phyloP scores from a whole-genome alignment of 2,113 vertebrate genomes.

The Urocitellus parryii region DNA sequence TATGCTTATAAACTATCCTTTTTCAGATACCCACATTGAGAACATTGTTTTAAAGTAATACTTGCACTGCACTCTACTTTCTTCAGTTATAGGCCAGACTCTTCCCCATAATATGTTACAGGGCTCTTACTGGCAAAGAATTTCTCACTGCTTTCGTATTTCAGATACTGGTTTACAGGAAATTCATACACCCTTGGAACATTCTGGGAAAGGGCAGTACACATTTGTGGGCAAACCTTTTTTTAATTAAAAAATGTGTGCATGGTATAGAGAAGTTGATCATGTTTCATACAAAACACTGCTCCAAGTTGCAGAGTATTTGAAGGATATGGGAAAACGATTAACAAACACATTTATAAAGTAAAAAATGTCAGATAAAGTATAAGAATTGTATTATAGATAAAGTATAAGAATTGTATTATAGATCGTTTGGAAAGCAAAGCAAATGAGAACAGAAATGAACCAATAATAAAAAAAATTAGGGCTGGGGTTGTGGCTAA shows the following conservation, averaged over 20 bases:
- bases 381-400: background rate
- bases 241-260: constrained; percentile 55
- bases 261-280: constrained; percentile 49
- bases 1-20: constrained; percentile 57
- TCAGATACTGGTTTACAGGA: constrained; percentile 74
- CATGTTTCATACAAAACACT: constrained; percentile 17
- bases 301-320: constrained; percentile 28
- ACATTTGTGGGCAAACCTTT: constrained; percentile 38
- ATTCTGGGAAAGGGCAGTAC: constrained; percentile 70
- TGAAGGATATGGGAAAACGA: background rate
- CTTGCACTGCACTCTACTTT: constrained; percentile 10
- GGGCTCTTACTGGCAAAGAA: constrained; percentile 72
- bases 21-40: constrained; percentile 44
- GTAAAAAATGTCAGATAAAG: background rate
- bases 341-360: constrained; percentile 60
- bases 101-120: constrained; percentile 42
- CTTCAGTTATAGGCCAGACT: constrained; percentile 38
- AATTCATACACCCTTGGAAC: constrained; percentile 67
- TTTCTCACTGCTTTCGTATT: constrained; percentile 70
- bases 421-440: background rate
- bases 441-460: constrained; percentile 28
- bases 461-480: constrained; percentile 3
- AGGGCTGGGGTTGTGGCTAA: too few species aligned
- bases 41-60: constrained; percentile 58
- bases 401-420: background rate